A percentile compares a stretch with the other conserved stretches of the same genome.
These are phyloP conservation scores for Pomacea canaliculata DNA, from an alignment of 2,888 invertebrate genomes.

Conservation along the genomic window DNA sequence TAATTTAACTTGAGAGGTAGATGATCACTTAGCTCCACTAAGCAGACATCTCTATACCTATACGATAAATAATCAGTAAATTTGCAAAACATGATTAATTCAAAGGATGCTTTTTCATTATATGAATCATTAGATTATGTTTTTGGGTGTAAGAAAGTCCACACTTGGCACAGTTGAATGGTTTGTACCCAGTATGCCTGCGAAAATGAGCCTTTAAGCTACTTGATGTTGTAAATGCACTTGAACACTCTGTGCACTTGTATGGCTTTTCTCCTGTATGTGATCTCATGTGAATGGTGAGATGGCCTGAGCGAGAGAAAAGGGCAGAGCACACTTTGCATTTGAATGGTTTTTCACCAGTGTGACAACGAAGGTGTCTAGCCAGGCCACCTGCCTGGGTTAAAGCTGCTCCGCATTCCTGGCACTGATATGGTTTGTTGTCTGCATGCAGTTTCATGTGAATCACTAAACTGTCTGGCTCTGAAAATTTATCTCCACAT, in stretches of 20 bases:
- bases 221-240: neutral
- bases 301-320: neutral
- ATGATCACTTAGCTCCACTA: too few species aligned
- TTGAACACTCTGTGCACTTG: conserved; percentile 2
- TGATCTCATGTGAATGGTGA: conserved; percentile 5
- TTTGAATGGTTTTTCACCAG: neutral
- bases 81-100: neutral
- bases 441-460: neutral
- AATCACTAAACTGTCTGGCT: neutral
- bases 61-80: neutral
- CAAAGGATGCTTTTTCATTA: conserved; percentile 15
- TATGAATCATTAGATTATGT: conserved; percentile 22
- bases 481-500: neutral
- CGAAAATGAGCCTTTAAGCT: neutral
- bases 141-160: conserved; percentile 13
- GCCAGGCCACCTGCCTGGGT: neutral
- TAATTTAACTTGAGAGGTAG: too few species aligned
- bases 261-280: conserved; percentile 14
- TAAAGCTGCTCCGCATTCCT: neutral
- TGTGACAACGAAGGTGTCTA: neutral
- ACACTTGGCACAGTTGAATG: conserved; percentile 10
- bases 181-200: conserved; percentile 6
- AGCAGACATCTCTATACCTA: too few species aligned
- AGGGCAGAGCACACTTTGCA: neutral
- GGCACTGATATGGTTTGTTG: neutral